phyloP scores from a whole-genome alignment of 2,888 invertebrate species.

The Machimus rusticus region DNA sequence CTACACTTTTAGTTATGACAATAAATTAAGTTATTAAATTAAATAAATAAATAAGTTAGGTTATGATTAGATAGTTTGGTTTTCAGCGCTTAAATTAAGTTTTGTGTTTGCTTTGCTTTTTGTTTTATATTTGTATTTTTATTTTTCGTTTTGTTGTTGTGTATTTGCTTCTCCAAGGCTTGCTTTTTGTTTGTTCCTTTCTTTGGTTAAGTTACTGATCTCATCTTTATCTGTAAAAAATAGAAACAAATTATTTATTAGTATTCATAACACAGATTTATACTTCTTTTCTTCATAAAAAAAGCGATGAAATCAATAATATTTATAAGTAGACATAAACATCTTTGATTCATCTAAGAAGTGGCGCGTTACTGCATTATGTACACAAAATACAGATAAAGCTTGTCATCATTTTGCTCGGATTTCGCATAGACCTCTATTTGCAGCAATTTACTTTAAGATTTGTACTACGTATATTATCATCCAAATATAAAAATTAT shows the following conservation, averaged over 20 bases:
- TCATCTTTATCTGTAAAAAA: constrained; percentile 47
- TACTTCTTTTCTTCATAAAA: background rate
- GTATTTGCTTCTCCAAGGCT: constrained; percentile 1
- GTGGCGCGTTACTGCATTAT: no score
- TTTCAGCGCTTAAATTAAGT: constrained; percentile 31
- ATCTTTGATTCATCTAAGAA: background rate
- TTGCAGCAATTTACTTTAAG: background rate
- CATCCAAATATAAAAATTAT: background rate
- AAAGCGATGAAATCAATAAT: background rate
- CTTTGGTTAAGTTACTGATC: constrained; percentile 49
- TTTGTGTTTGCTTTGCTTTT: constrained; percentile 19
- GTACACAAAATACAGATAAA: no score
- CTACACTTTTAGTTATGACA: constrained; percentile 9
- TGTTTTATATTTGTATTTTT: background rate
- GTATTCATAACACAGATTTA: background rate
- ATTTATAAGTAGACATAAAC: no score
- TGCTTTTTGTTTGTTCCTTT: constrained; percentile 46
- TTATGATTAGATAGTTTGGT: constrained; percentile 56
- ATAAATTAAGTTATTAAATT: constrained; percentile 48
- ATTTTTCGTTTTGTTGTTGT: constrained; percentile 33
- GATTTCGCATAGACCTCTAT: background rate
- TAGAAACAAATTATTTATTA: background rate
- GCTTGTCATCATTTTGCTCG: background rate
- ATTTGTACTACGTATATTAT: background rate
- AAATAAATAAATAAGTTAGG: constrained; percentile 53